These are phyloP conservation scores for Drosophila lacicola DNA, from an alignment of 2,888 invertebrate species.

Conservation along the genomic window DNA sequence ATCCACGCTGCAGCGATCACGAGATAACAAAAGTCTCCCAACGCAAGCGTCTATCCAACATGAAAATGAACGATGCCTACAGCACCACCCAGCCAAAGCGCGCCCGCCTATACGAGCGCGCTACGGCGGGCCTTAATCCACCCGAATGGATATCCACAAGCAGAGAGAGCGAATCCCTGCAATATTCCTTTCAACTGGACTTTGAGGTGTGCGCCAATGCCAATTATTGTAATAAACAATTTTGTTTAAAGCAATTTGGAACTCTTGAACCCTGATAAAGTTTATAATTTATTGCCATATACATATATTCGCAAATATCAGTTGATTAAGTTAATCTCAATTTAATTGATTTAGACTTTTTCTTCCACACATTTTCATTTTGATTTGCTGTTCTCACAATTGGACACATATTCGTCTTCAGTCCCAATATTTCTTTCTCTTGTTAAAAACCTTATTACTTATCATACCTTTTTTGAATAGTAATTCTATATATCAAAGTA, in stretches of 20 bases:
- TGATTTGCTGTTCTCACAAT: too few relatives aligned
- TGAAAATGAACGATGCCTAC: conserved; percentile 71
- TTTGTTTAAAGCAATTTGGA: background rate
- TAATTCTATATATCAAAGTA: too few relatives aligned
- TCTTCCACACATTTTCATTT: too few relatives aligned
- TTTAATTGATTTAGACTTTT: too few relatives aligned
- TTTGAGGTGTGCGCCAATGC: conserved; percentile 59
- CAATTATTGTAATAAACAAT: background rate
- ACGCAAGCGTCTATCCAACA: conserved; percentile 73
- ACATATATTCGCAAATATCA: too few relatives aligned
- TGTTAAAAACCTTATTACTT: too few relatives aligned
- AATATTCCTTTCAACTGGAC: conserved; percentile 56
- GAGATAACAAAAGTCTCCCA: conserved; percentile 79
- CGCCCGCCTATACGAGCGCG: conserved; percentile 62
- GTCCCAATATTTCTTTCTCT: too few relatives aligned
- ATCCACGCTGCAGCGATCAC: conserved; percentile 75
- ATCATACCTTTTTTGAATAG: too few relatives aligned
- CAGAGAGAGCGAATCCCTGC: conserved; percentile 18
- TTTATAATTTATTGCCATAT: too few relatives aligned
- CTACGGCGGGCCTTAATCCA: conserved; percentile 56
- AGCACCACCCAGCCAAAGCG: conserved; percentile 66
- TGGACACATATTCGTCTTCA: too few relatives aligned
- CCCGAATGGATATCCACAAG: conserved; percentile 64
- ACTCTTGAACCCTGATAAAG: background rate
- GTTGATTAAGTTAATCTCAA: too few relatives aligned